Base-by-base conservation (phyloP, 2,888 invertebrate genomes). In the Chamaedrilus cognettii region DNA sequence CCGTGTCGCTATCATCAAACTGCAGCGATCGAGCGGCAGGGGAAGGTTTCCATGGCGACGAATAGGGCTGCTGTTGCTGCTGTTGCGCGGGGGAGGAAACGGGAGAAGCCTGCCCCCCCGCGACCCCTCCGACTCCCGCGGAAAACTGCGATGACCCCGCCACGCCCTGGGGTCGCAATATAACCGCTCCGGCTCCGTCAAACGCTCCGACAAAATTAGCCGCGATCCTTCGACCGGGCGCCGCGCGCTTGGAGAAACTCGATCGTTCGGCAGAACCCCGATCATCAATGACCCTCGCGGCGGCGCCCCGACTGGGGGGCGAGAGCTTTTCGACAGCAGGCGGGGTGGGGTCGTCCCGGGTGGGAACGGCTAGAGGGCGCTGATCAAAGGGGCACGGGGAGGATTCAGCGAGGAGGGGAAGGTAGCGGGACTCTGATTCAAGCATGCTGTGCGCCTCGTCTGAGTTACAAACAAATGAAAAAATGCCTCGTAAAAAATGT, bases 401-500 rank as follows among this genome's bases (percentile, higher is more conserved):
- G 28, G 60, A 55, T 30, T 73, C 73, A 1, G 72, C 66, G 28
- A 64, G 63, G 50, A 80, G 72, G 23, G 81, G 80, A 15, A 82
- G 71, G 67, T 80, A 82, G 7, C 78, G 76, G n/a, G 81, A 78
- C 57, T 82, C 82, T 0, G 80, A 80, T 51, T 80, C 80, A 55
- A 82, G 66, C 65, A 79, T 69, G 67, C 79, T 80, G 57, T 74
- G 76, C n/a, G n/a, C n/a, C n/a, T n/a, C n/a, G n/a, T n/a, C n/a
- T n/a, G n/a, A n/a, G n/a, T n/a, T n/a, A n/a, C n/a, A n/a, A n/a
- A n/a, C n/a, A n/a, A n/a, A n/a, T n/a, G n/a, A n/a, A n/a, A n/a
- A n/a, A n/a, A n/a, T n/a, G n/a, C n/a, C n/a, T n/a, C n/a, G n/a
- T n/a, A n/a, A n/a, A n/a, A n/a, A n/a, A n/a, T n/a, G n/a, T n/a